phyloP scores from a whole-genome alignment of 1,140 invertebrate species.

The Papilio polytes region DNA sequence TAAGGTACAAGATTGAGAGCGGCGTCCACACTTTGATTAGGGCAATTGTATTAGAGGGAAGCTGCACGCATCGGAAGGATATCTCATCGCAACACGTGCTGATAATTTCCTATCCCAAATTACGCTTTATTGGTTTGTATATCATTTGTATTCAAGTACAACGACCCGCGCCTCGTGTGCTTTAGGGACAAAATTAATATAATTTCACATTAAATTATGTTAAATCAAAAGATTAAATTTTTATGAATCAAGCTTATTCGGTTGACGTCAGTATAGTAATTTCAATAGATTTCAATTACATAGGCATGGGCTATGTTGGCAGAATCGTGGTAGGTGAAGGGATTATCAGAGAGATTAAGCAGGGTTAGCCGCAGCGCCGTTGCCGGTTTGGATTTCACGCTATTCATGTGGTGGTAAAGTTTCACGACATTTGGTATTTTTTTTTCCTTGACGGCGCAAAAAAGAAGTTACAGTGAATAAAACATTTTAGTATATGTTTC shows the following conservation, averaged over 20 bases:
- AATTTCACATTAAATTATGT: not conserved
- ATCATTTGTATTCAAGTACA: slow-evolving; percentile 14
- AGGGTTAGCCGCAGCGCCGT: not conserved
- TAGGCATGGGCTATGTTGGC: not conserved
- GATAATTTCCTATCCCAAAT: slow-evolving; percentile 18
- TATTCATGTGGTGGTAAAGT: not conserved
- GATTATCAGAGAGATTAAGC: slow-evolving; percentile 18
- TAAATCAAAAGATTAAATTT: not conserved
- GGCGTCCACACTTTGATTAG: slow-evolving; percentile 10
- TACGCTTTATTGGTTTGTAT: slow-evolving; percentile 22
- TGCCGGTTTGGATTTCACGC: slow-evolving; percentile 5
- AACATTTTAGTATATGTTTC: not conserved
- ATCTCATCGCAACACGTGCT: slow-evolving; percentile 23
- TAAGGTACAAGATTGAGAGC: not conserved
- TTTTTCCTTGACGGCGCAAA: not conserved
- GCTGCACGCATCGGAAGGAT: slow-evolving; percentile 13
- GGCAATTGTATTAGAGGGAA: slow-evolving; percentile 14
- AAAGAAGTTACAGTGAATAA: not conserved
- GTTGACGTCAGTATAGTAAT: not conserved
- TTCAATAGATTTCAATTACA: not conserved
- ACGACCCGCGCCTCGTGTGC: not conserved
- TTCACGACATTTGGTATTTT: not conserved
- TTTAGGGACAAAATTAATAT: not conserved
- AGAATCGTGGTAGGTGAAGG: not conserved
- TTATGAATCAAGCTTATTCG: not conserved